Base-by-base conservation (phyloP, 2,888 invertebrate genomes). In the Endotricha flammealis region DNA sequence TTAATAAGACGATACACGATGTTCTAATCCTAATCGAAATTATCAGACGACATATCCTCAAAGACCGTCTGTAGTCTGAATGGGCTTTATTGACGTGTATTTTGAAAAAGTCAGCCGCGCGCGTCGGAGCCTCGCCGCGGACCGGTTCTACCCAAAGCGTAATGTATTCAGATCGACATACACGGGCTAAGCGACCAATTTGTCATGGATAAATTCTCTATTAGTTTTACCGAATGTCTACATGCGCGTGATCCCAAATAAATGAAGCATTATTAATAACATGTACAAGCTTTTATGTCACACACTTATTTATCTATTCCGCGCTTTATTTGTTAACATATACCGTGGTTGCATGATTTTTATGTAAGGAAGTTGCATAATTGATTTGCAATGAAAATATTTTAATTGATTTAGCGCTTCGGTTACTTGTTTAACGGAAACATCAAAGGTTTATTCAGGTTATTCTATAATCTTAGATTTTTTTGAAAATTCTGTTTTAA, bases 141-240 rank as follows among this genome's bases (percentile, higher is more conserved):
- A 42, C 57, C 51, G 57, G 58, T 64, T 67, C 69, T 64, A 59
- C 52, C 46, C 43, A 44, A 41, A 50, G 51, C 48, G 49, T 74
- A 73, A 77, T 74, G 62, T 73, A 76, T 76, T 69, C 70, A 59
- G 64, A 63, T 60, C 66, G 55, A 51, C 64, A 65, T 53, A 54
- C 56, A 64, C 46, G 54, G 60, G 60, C 59, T 69, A 67, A 68
- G 62, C 65, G 65, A 47, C 56, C 70, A 70, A 77, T 78, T 77
- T 76, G 77, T 77, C 72, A 73, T 56, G 72, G 68, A 63, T 67
- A 68, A 68, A 62, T 67, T 73, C 63, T 69, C 61, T 74, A 63
- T 69, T 72, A 64, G 66, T 64, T 66, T 61, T 53, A 68, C 64
- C 46, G 44, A 55, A 54, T 53, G 53, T 54, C 50, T 40, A 34